Evolutionary conservation across 2,797 vertebrate species (phyloP), one percentile per base, ranked within the genome.

Genomic region (Hydrophis major): DNA sequence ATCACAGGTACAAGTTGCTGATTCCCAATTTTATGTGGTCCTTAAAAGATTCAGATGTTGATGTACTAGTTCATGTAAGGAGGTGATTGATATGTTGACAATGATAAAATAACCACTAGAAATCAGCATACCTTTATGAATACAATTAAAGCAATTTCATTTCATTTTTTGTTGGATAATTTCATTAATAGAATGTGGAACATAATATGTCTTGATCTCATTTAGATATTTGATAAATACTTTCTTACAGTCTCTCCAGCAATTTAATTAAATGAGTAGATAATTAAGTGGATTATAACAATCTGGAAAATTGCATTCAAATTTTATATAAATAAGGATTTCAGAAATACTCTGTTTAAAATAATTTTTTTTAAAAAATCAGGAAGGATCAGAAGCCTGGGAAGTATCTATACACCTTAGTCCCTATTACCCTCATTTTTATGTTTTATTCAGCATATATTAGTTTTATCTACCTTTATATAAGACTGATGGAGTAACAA

Each of bases 401-500:
- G 8, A 42, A 22, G 32, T 78, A 20, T 78, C 32, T 42, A 42
- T 22, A 22, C 37, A 42, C 42, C 8, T 22, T 78, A 78, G 37
- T 22, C 74, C 74, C 37, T 47, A 47, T 83, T 83, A 83, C 8
- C n/a, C 53, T 88, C 20, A 83, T 83, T 25, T 1, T 47, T 47
- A 83, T 20, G 25, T 22, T 83, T 83, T 83, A 47, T 83, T 83
- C 74, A 47, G 74, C 74, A 28, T 88, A 78, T 42, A 55, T 16
- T 6, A 0, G 59, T 93, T 94, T 78, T 47, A 47, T 93, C 92
- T 91, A 32, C 3, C 32, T 78, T 93, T 94, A 27, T 91, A 1
- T 78, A 89, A 93, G 93, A 91, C 18, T n/a, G n/a, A 32, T 61
- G 86, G 14, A 93, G 57, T 61, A 74, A 18, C 4, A 78, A 57